Conservation (phyloP, 1,140 invertebrate species). For the Diprion similis region DNA sequence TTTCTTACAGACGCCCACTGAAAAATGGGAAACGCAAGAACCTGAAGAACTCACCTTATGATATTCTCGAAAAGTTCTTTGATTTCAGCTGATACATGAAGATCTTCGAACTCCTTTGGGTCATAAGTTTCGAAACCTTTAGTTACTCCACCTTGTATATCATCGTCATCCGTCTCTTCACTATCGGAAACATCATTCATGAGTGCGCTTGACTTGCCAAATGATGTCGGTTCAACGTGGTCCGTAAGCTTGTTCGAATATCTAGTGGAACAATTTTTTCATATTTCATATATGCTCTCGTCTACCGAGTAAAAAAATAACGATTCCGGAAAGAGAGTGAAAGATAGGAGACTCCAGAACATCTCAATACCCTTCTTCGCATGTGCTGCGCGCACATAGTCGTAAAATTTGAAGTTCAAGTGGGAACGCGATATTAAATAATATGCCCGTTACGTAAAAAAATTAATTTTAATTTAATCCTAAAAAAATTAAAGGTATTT, state of each 20-base stretch:
- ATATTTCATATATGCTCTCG: too few relatives aligned
- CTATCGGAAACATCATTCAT: conserved; percentile 53
- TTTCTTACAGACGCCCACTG: conserved; percentile 12
- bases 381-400: too few relatives aligned
- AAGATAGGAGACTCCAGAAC: too few relatives aligned
- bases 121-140: conserved; percentile 75
- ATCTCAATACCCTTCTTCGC: too few relatives aligned
- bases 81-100: conserved; percentile 83
- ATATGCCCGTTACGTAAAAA: too few relatives aligned
- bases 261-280: conserved; percentile 15
- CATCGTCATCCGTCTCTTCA: conserved; percentile 55
- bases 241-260: conserved; percentile 28
- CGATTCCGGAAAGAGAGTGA: too few relatives aligned
- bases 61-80: conserved; percentile 95
- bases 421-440: too few relatives aligned
- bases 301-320: too few relatives aligned
- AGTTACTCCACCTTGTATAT: conserved; percentile 53
- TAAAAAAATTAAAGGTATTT: too few relatives aligned
- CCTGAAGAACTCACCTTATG: conserved; percentile 70
- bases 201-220: conserved; percentile 42
- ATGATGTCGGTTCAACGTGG: conserved; percentile 32
- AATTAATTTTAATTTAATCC: too few relatives aligned
- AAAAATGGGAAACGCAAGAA: neutral
- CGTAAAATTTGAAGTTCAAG: too few relatives aligned
- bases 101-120: conserved; percentile 82